A percentile compares a stretch with the other conserved stretches of the same genome.
phyloP scores from a whole-genome alignment of 2,797 vertebrate genomes.

The Cephalopachus bancanus region DNA sequence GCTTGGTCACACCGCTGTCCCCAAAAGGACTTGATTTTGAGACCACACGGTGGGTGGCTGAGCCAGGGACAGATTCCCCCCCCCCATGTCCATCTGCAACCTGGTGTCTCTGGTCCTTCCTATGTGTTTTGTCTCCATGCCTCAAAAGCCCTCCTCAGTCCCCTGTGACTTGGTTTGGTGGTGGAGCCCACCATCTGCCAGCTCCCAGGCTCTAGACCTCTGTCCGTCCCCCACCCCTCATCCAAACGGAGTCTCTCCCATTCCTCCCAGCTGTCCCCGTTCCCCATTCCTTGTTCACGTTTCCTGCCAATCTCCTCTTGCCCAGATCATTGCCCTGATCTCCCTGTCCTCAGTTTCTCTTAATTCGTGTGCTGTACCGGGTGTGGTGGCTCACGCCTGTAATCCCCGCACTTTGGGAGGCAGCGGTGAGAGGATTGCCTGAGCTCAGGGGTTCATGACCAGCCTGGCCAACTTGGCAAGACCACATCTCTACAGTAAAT shows the following conservation, averaged over 20 bases:
- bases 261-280: no score
- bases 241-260: no score
- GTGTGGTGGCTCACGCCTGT: no score
- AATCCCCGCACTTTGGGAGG: no score
- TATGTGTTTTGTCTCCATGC: neutral
- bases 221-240: no score
- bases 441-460: no score
- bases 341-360: neutral
- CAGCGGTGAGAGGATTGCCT: no score
- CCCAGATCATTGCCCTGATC: neutral
- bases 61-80: neutral
- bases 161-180: neutral
- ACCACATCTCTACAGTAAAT: no score
- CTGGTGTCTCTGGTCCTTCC: neutral
- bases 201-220: neutral
- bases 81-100: fast-evolving
- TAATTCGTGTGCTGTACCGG: neutral
- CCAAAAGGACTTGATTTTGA: neutral
- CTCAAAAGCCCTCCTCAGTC: neutral
- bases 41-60: neutral
- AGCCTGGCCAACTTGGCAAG: no score
- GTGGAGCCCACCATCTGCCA: neutral
- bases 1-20: neutral
- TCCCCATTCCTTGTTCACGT: neutral
- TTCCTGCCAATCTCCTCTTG: neutral